Percentiles rank a stretch among this genome's conserved stretches.
Evolutionary conservation across 2,888 invertebrate genomes (phyloP).

Genomic region (Drosophila fungiperda): DNA sequence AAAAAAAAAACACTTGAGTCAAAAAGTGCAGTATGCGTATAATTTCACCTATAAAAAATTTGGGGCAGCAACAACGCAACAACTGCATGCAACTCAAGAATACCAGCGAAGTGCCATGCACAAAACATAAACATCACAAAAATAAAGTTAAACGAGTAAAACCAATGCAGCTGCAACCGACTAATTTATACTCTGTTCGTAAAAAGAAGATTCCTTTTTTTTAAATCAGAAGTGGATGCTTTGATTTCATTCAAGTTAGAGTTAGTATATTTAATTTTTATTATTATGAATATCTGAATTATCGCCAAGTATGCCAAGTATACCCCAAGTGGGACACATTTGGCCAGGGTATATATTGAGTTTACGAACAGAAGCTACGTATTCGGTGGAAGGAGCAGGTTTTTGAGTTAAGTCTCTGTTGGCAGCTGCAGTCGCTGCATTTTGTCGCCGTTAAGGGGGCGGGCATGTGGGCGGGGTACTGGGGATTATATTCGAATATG

Average conservation of each 20-base stretch:
- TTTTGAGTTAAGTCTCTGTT: constrained; percentile 44
- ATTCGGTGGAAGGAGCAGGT: constrained; percentile 71
- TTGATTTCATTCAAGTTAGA: neutral
- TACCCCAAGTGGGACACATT: neutral
- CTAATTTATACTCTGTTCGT: constrained; percentile 16
- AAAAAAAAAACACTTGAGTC: constrained; percentile 28
- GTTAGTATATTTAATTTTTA: neutral
- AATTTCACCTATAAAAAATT: constrained; percentile 66
- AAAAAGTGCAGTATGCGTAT: constrained; percentile 57
- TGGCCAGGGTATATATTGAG: neutral
- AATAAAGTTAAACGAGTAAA: constrained; percentile 31
- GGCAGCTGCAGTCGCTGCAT: constrained; percentile 19
- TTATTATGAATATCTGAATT: neutral
- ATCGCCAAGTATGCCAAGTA: neutral
- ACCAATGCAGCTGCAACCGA: neutral
- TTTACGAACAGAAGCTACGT: constrained; percentile 36
- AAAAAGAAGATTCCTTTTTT: neutral
- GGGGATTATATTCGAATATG: constrained; percentile 43
- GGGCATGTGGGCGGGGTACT: neutral
- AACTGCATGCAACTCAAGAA: constrained; percentile 48
- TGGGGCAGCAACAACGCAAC: constrained; percentile 48
- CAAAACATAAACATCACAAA: constrained; percentile 27
- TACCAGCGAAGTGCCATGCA: constrained; percentile 45
- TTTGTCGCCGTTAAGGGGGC: constrained; percentile 48
- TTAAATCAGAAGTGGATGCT: neutral